phyloP scores from a whole-genome alignment of 2,113 vertebrate genomes.

The Excalfactoria chinensis region DNA sequence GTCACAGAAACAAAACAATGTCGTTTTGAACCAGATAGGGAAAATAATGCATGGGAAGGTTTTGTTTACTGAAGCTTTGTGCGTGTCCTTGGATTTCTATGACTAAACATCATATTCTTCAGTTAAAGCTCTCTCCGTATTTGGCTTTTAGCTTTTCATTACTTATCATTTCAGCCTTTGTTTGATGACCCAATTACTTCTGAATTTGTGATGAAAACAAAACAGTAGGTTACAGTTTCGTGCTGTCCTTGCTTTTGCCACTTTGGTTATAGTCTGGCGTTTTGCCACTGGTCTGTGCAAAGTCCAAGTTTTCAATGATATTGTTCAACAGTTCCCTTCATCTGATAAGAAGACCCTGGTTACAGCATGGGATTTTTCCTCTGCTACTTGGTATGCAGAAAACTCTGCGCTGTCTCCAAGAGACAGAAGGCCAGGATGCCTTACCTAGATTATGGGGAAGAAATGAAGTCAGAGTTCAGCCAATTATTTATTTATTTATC shows the following conservation, averaged over 20 bases:
- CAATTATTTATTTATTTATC: not conserved
- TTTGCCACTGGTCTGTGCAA: not conserved
- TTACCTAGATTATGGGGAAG: not conserved
- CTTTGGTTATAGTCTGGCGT: not conserved
- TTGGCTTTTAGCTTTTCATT: not conserved
- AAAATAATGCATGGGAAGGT: not conserved
- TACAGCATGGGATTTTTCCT: not conserved
- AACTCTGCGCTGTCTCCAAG: not conserved
- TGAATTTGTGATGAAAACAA: not conserved
- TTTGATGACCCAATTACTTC: conserved; percentile 28
- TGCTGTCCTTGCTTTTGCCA: not conserved
- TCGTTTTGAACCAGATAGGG: not conserved
- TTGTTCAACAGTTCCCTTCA: not conserved
- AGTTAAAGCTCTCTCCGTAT: not conserved
- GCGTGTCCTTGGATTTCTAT: not conserved
- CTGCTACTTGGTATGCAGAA: not conserved
- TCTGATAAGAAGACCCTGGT: not conserved
- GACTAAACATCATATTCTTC: not conserved
- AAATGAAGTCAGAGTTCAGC: not conserved
- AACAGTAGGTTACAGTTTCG: not conserved
- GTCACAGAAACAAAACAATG: conserved; percentile 32
- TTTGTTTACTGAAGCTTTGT: conserved; percentile 33
- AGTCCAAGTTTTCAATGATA: not conserved
- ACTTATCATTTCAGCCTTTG: conserved; percentile 1
- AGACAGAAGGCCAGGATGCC: not conserved